Base-by-base conservation (phyloP, 2,797 vertebrate species). In the Bovichtus variegatus region DNA sequence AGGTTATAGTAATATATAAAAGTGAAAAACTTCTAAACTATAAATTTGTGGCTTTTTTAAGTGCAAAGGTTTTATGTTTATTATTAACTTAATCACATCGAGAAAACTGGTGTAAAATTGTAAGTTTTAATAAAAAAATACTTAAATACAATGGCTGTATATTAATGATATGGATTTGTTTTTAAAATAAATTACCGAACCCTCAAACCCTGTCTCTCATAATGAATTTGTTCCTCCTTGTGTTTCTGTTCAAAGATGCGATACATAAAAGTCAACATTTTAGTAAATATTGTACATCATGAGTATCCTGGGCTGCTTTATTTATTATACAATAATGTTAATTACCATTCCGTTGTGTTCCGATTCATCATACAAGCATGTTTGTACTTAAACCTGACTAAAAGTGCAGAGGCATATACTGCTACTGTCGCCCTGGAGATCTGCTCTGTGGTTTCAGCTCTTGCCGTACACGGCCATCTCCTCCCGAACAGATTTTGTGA, bases 391-490 rank as follows among this genome's bases (percentile, higher is more conserved):
- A 4, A 38, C 8, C 19, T 23, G 25, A 71, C 19, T 61, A 41
- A 71, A 76, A 38, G 15, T 44, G 15, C 43, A 60, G 31, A 10
- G 5, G 13, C 15, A 41, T 18, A 21, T 15, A 50, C 0, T 61
- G 55, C 34, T 61, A 16, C 9, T 55, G 60, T 71, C 51, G 43
- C 55, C 10, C 1, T 60, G 19, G 3, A 49, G 9, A 34, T 10
- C 18, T 57, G 57, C 16, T 11, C 21, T 64, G 8, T 49, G 59
- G 29, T 27, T 76, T 94, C 74, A 94, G 6, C 49, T 71, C 90
- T 94, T 93, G 67, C 72, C 75, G 86, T 98, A 98, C 81, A 95
- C 80, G 29, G 58, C 88, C 61, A 98, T 87, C 93, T 99, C 98
- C 67, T 96, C 92, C 83, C 95, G 84, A 49, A 94, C 91, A 74